Evolutionary conservation across 2,888 invertebrate species (phyloP).

Genomic region (Diploptera punctata): DNA sequence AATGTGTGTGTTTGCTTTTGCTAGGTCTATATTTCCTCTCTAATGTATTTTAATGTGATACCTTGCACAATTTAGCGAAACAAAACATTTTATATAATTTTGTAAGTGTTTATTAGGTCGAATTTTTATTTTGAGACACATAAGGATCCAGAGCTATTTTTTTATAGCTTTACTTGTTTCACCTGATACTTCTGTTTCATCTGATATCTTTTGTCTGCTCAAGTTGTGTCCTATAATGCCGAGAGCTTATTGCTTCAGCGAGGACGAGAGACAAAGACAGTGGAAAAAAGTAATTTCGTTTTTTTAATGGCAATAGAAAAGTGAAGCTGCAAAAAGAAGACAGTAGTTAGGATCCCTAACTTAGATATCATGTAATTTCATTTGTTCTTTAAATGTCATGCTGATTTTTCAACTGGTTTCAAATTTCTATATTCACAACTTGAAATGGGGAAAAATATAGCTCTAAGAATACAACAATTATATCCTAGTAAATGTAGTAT

Average conservation of each 20-base stretch:
- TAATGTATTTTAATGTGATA: no score
- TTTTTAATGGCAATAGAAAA: not conserved
- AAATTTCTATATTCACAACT: not conserved
- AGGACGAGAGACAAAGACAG: no score
- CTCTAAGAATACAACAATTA: no score
- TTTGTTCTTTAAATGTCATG: not conserved
- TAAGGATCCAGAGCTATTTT: no score
- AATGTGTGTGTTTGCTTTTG: no score
- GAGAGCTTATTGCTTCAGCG: slow-evolving; percentile 11
- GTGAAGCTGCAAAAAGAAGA: not conserved
- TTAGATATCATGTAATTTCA: not conserved
- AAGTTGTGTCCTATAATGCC: not conserved
- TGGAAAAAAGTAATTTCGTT: slow-evolving; percentile 10
- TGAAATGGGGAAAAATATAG: not conserved
- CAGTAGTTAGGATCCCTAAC: not conserved
- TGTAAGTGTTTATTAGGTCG: no score
- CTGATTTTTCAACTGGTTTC: not conserved
- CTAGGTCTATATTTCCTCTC: no score
- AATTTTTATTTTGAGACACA: no score
- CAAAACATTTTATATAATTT: no score
- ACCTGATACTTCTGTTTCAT: slow-evolving; percentile 1
- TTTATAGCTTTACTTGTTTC: not conserved
- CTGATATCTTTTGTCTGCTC: not conserved
- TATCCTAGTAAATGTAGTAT: no score
- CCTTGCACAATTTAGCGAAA: no score